Evolutionary conservation across 1,140 invertebrate genomes (phyloP).

Genomic region (Lethocerus indicus): DNA sequence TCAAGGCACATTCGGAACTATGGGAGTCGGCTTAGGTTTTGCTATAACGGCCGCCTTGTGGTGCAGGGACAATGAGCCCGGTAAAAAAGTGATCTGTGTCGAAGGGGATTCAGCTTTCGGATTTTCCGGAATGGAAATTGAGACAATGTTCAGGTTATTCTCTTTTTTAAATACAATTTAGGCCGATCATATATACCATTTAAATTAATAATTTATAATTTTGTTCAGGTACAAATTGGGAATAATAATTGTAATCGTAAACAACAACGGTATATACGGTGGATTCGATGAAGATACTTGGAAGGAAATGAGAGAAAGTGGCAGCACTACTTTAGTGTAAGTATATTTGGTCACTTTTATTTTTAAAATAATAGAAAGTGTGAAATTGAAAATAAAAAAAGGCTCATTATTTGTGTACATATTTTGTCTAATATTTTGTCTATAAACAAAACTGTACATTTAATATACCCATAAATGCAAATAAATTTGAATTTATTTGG

Average conservation of each 20-base stretch:
- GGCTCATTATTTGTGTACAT: too few species aligned
- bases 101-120: slow-evolving; percentile 85
- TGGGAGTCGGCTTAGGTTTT: slow-evolving; percentile 91
- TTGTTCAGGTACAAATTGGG: slow-evolving; percentile 69
- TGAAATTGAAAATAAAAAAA: too few species aligned
- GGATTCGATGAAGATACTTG: slow-evolving; percentile 66
- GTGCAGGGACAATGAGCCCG: slow-evolving; percentile 60
- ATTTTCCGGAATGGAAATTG: slow-evolving; percentile 94
- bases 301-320: slow-evolving; percentile 43
- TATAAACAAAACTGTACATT: too few species aligned
- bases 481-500: too few species aligned
- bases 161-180: slow-evolving; percentile 1
- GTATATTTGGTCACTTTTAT: slow-evolving; percentile 9
- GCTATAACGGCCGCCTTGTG: slow-evolving; percentile 83
- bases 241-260: slow-evolving; percentile 79
- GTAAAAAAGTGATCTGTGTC: slow-evolving; percentile 58
- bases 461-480: too few species aligned
- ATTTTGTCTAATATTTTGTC: too few species aligned
- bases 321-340: slow-evolving; percentile 35
- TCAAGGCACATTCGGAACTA: slow-evolving; percentile 79
- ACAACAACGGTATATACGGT: slow-evolving; percentile 90
- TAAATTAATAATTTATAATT: background rate
- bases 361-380: too few species aligned
- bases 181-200: too few species aligned
- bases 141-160: slow-evolving; percentile 68